Percentiles rank a stretch among this genome's conserved stretches.
Conservation (phyloP, 2,797 vertebrate genomes). For the Acestrorhynchus altus region DNA sequence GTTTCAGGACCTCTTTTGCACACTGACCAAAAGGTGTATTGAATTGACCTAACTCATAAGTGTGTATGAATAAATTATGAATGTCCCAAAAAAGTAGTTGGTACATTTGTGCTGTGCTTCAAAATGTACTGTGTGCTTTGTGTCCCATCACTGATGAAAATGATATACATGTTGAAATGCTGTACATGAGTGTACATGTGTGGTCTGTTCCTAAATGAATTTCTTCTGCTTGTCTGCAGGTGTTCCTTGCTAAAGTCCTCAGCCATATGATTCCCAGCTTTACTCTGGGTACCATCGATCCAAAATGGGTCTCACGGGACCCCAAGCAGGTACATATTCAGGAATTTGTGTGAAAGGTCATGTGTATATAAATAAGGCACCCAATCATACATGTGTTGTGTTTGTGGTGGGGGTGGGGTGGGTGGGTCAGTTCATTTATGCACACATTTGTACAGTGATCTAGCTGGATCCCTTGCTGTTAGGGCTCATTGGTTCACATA, state of each 20-base stretch:
- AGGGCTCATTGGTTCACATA: background rate
- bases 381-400: background rate
- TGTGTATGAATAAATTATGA: too few species aligned
- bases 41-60: background rate
- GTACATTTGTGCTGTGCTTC: too few species aligned
- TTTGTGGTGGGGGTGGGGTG: too few species aligned
- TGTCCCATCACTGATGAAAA: too few species aligned
- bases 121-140: too few species aligned
- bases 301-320: conserved; percentile 88
- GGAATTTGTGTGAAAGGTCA: conserved; percentile 61
- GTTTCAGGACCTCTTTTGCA: background rate
- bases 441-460: too few species aligned
- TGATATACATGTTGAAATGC: too few species aligned
- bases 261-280: conserved; percentile 89
- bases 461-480: background rate
- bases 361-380: conserved; percentile 7
- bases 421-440: too few species aligned
- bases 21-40: background rate
- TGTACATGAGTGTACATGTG: too few species aligned
- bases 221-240: conserved; percentile 72
- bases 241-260: conserved; percentile 90
- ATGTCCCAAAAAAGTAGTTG: too few species aligned
- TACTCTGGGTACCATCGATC: conserved; percentile 85
- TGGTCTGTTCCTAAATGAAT: background rate
- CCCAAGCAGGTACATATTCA: conserved; percentile 82